A percentile compares a stretch with the other conserved stretches of the same genome.
phyloP scores from a whole-genome alignment of 2,888 invertebrate genomes.

The Xanthia icteritia region DNA sequence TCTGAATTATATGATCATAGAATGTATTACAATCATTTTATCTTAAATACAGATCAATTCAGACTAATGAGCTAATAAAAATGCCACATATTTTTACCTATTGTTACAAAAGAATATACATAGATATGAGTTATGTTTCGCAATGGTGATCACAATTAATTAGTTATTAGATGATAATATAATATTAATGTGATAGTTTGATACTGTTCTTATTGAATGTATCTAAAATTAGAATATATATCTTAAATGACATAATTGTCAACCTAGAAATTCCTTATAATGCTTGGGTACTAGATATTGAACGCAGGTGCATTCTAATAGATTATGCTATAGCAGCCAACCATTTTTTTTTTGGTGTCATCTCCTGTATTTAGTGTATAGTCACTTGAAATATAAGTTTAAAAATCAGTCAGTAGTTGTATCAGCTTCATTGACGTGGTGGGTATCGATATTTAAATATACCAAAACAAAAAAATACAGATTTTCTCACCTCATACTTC shows the following conservation, averaged over 20 bases:
- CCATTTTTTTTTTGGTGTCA: no score
- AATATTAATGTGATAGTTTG: background rate
- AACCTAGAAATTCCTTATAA: background rate
- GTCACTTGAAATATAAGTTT: no score
- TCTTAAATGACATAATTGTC: background rate
- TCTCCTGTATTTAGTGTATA: no score
- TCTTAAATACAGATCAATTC: background rate
- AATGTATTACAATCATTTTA: no score
- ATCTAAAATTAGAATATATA: background rate
- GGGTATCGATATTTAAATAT: no score
- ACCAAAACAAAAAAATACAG: no score
- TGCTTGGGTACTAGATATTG: background rate
- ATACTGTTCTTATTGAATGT: constrained; percentile 9
- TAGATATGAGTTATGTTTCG: background rate
- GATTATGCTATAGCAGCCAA: background rate
- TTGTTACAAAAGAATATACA: constrained; percentile 2
- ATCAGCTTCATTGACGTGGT: no score
- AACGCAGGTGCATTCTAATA: background rate
- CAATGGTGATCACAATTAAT: constrained; percentile 17
- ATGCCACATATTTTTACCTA: constrained; percentile 7
- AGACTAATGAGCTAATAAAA: constrained; percentile 47
- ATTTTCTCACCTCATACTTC: no score
- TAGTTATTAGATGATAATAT: constrained; percentile 3
- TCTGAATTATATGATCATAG: constrained; percentile 4
- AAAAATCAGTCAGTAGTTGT: no score